phyloP scores from a whole-genome alignment of 2,888 invertebrate species.

The Volucella zonaria region DNA sequence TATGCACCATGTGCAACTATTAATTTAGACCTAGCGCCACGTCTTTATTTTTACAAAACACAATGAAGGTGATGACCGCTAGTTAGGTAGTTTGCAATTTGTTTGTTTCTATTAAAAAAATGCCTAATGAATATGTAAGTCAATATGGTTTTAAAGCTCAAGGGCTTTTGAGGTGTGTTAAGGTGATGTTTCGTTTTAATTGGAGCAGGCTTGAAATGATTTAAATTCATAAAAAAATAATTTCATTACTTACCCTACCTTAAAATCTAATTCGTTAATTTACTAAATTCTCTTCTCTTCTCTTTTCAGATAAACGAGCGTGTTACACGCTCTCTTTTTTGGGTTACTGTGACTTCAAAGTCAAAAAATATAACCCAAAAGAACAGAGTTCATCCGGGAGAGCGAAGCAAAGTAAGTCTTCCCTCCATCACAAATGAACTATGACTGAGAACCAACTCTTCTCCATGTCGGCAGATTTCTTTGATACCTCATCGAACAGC shows the following conservation, averaged over 20 bases:
- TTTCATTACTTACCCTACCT: too few species aligned
- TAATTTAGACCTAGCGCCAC: constrained; percentile 25
- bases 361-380: neutral
- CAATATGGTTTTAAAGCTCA: constrained; percentile 11
- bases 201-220: neutral
- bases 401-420: constrained; percentile 49
- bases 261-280: neutral
- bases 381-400: neutral
- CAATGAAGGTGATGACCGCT: constrained; percentile 35
- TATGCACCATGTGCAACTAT: constrained; percentile 10
- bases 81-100: neutral
- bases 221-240: too few species aligned
- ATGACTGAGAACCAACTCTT: constrained; percentile 83
- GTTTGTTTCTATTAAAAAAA: neutral
- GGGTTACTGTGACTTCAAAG: neutral
- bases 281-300: neutral
- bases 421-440: constrained; percentile 69
- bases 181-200: neutral
- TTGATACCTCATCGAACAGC: constrained; percentile 82
- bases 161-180: neutral
- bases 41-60: constrained; percentile 19
- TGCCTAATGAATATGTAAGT: constrained; percentile 3
- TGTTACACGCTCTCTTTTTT: neutral
- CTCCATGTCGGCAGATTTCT: constrained; percentile 82
- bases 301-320: constrained; percentile 48